A percentile compares a stretch with the other conserved stretches of the same genome.
Conservation (phyloP, 2,797 vertebrate genomes). For the Gastrophryne carolinensis region DNA sequence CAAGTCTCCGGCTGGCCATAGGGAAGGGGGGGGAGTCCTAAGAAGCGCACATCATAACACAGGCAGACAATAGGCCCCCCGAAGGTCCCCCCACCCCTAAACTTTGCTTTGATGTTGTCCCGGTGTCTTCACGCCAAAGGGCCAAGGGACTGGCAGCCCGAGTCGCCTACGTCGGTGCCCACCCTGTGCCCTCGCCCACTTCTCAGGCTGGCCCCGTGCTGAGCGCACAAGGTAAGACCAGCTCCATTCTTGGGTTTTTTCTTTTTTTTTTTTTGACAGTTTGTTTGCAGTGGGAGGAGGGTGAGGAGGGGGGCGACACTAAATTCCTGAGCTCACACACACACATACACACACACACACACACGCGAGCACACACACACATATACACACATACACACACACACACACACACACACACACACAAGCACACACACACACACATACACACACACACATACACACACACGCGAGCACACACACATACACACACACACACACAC, state of each 20-base stretch:
- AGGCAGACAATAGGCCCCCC: slow-evolving; percentile 82
- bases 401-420: too few species aligned
- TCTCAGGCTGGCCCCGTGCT: slow-evolving; percentile 25
- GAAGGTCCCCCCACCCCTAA: slow-evolving; percentile 78
- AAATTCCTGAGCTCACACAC: slow-evolving; percentile 55
- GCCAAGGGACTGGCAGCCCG: slow-evolving; percentile 67
- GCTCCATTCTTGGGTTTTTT: slow-evolving; percentile 24
- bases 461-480: too few species aligned
- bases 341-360: too few species aligned
- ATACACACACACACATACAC: too few species aligned
- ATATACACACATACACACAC: too few species aligned
- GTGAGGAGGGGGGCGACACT: slow-evolving; percentile 27
- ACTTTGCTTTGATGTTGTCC: slow-evolving; percentile 83
- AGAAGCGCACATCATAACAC: slow-evolving; percentile 72
- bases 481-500: too few species aligned
- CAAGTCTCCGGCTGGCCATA: slow-evolving; percentile 77
- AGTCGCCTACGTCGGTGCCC: slow-evolving; percentile 68
- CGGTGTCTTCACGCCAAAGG: slow-evolving; percentile 76
- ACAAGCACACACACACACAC: too few species aligned
- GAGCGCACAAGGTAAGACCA: slow-evolving; percentile 34
- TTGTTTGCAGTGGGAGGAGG: slow-evolving; percentile 35
- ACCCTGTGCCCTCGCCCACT: slow-evolving; percentile 55
- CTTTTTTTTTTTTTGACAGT: slow-evolving; percentile 35
- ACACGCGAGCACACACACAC: too few species aligned
- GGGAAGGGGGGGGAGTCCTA: slow-evolving; percentile 82